These are phyloP conservation scores for Chrysochloris asiatica DNA, from an alignment of 2,113 vertebrate genomes.

Conservation along the genomic window DNA sequence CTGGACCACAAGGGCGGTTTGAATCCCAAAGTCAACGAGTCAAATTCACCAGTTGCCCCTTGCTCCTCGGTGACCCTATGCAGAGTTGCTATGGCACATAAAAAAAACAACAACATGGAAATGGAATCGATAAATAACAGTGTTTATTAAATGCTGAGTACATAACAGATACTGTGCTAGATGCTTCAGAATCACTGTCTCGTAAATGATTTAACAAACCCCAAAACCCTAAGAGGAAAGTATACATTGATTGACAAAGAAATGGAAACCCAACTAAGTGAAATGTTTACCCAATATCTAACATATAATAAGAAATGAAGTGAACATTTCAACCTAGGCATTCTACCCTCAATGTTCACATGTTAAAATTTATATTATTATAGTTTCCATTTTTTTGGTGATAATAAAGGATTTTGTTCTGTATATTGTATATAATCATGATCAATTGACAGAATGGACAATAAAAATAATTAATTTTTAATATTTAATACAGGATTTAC, in stretches of 20 bases:
- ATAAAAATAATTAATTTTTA: background rate
- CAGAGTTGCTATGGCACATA: too few relatives aligned
- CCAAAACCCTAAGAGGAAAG: background rate
- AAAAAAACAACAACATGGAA: too few relatives aligned
- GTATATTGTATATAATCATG: background rate
- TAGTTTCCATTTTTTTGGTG: background rate
- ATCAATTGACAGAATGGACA: background rate
- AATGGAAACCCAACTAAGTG: background rate
- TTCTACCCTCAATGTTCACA: background rate
- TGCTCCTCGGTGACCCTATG: too few relatives aligned
- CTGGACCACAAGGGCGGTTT: too few relatives aligned
- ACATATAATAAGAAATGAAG: background rate
- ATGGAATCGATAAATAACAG: background rate
- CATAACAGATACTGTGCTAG: background rate
- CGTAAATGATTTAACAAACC: background rate
- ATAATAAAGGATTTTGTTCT: background rate
- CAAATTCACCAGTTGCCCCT: too few relatives aligned
- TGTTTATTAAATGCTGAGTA: background rate
- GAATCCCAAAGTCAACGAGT: too few relatives aligned
- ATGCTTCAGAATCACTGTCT: background rate
- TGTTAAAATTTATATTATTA: background rate
- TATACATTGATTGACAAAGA: background rate
- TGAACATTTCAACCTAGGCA: background rate
- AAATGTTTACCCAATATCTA: background rate
- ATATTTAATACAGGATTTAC: background rate